These are phyloP conservation scores for Andricus grossulariae DNA, from an alignment of 1,140 invertebrate species.

Conservation along the genomic window DNA sequence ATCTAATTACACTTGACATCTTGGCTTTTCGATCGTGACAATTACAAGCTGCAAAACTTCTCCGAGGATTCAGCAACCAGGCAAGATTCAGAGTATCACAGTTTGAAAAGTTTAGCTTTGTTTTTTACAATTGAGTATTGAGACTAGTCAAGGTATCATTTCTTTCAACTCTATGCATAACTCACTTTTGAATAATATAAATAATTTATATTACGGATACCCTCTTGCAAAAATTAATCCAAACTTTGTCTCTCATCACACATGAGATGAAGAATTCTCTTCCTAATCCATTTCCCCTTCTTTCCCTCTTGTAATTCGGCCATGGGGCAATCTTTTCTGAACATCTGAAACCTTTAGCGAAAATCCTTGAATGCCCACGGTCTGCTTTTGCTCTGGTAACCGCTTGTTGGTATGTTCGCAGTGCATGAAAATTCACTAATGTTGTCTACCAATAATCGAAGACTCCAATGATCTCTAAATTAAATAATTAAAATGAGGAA, in stretches of 20 bases:
- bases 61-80: constrained; percentile 43
- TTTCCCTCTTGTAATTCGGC: constrained; percentile 31
- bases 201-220: not conserved
- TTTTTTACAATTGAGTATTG: not conserved
- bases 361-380: constrained; percentile 46
- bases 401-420: constrained; percentile 65
- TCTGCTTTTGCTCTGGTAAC: constrained; percentile 77
- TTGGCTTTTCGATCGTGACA: not conserved
- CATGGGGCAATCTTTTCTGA: constrained; percentile 3
- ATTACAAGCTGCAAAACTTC: not conserved
- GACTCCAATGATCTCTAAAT: constrained; percentile 35
- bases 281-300: constrained; percentile 35
- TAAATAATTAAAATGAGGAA: not conserved
- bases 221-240: not conserved
- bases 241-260: not conserved
- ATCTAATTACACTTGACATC: not conserved
- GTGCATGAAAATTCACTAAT: constrained; percentile 57
- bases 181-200: too few relatives aligned
- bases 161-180: not conserved
- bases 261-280: not conserved
- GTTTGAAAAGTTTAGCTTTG: constrained; percentile 14
- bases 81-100: constrained; percentile 35
- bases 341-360: constrained; percentile 37
- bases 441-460: constrained; percentile 47
- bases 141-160: not conserved